Percentiles rank a stretch among this genome's conserved stretches.
These are phyloP conservation scores for Parapristionchus giblindavisi DNA, from an alignment of 2,888 invertebrate species.

Conservation along the genomic window DNA sequence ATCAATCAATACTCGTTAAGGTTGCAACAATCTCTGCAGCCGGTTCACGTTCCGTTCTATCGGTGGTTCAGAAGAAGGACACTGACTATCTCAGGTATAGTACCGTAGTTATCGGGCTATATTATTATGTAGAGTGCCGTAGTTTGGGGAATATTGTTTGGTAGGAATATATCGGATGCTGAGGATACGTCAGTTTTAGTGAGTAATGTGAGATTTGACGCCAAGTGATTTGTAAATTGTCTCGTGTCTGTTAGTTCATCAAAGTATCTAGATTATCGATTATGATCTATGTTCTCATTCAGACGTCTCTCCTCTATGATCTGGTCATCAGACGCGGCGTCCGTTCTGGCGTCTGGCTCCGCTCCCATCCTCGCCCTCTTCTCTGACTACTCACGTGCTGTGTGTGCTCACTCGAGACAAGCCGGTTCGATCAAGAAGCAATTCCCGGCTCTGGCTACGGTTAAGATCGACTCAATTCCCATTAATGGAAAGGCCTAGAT, in stretches of 20 bases:
- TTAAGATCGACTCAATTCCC: slow-evolving; percentile 34
- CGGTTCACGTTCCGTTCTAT: slow-evolving; percentile 26
- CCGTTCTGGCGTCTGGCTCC: slow-evolving; percentile 5
- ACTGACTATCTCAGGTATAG: slow-evolving; percentile 16
- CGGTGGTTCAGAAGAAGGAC: slow-evolving; percentile 19
- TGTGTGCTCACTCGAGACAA: slow-evolving; percentile 26
- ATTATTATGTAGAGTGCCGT: too few relatives aligned
- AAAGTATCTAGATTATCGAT: too few relatives aligned
- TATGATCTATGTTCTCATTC: too few relatives aligned
- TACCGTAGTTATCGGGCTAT: background rate
- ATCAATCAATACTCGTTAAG: background rate
- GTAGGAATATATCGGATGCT: too few relatives aligned
- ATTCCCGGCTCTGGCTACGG: slow-evolving; percentile 47
- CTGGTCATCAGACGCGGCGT: slow-evolving; percentile 3
- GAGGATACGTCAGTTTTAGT: too few relatives aligned
- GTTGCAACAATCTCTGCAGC: slow-evolving; percentile 16
- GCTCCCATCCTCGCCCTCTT: slow-evolving; percentile 28
- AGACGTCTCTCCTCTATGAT: slow-evolving; percentile 26
- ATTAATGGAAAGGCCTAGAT: too few relatives aligned
- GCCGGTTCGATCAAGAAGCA: slow-evolving; percentile 56
- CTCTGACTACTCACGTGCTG: slow-evolving; percentile 14
- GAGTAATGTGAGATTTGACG: too few relatives aligned
- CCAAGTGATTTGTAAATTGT: too few relatives aligned
- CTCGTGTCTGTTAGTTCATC: too few relatives aligned
- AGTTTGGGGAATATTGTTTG: too few relatives aligned